Conservation (phyloP, 2,888 invertebrate genomes). For the Pyrochroa serraticornis region DNA sequence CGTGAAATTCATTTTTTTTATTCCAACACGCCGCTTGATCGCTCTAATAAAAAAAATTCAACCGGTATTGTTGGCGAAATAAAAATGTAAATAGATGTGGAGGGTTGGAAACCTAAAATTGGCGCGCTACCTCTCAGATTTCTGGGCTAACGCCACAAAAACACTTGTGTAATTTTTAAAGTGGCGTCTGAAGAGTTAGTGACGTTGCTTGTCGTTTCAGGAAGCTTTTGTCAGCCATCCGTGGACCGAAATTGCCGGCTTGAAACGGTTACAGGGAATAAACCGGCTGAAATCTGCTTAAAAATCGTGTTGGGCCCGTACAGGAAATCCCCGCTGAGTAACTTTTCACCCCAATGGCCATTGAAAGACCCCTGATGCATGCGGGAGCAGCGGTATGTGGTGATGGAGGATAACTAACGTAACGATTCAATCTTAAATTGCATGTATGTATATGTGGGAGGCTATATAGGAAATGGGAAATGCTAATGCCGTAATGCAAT, state of each 20-base stretch:
- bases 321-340: constrained; percentile 38
- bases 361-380: constrained; percentile 25
- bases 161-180: too few relatives aligned
- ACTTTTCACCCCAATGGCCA: constrained; percentile 41
- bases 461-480: constrained; percentile 46
- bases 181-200: too few relatives aligned
- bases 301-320: constrained; percentile 38
- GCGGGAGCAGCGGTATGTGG: constrained; percentile 26
- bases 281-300: constrained; percentile 37
- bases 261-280: constrained; percentile 26
- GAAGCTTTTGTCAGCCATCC: not conserved
- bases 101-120: too few relatives aligned
- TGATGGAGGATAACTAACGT: constrained; percentile 40
- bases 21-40: too few relatives aligned
- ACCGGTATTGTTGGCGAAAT: too few relatives aligned
- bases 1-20: constrained; percentile 4
- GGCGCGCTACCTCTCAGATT: too few relatives aligned
- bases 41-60: too few relatives aligned
- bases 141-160: too few relatives aligned
- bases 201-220: too few relatives aligned
- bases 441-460: constrained; percentile 41
- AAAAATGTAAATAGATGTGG: too few relatives aligned
- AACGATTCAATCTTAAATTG: constrained; percentile 44
- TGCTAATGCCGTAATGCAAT: constrained; percentile 45
- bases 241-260: not conserved